These are phyloP conservation scores for Neogale vison DNA, from an alignment of 2,113 vertebrate species.

Conservation along the genomic window DNA sequence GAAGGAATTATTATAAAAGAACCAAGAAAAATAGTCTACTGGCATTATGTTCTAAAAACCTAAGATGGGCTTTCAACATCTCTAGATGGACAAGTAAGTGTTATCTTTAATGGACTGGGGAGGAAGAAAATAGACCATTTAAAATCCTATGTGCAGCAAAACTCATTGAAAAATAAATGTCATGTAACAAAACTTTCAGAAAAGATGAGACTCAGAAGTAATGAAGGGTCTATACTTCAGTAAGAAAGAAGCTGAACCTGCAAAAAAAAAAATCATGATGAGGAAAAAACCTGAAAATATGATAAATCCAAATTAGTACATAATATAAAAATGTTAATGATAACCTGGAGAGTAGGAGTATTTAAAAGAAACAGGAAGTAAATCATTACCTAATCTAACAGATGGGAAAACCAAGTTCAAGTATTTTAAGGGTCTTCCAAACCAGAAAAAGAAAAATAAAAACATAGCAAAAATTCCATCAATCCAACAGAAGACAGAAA, in stretches of 20 bases:
- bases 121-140: not conserved
- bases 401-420: not conserved
- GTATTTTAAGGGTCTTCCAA: not conserved
- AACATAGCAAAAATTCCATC: not conserved
- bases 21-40: not conserved
- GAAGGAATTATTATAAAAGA: slow-evolving; percentile 27
- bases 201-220: not conserved
- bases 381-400: not conserved
- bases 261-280: not conserved
- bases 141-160: not conserved
- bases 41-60: not conserved
- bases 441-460: slow-evolving; percentile 19
- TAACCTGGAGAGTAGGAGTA: not conserved
- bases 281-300: not conserved
- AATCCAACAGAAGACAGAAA: not conserved
- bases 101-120: not conserved
- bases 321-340: not conserved
- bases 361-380: slow-evolving; percentile 1
- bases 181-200: not conserved
- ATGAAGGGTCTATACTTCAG: not conserved
- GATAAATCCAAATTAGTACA: slow-evolving; percentile 27
- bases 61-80: not conserved
- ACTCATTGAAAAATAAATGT: not conserved
- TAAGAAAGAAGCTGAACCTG: not conserved
- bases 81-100: not conserved